Base-by-base conservation (phyloP, 2,888 invertebrate genomes). In the Dryobota labecula region DNA sequence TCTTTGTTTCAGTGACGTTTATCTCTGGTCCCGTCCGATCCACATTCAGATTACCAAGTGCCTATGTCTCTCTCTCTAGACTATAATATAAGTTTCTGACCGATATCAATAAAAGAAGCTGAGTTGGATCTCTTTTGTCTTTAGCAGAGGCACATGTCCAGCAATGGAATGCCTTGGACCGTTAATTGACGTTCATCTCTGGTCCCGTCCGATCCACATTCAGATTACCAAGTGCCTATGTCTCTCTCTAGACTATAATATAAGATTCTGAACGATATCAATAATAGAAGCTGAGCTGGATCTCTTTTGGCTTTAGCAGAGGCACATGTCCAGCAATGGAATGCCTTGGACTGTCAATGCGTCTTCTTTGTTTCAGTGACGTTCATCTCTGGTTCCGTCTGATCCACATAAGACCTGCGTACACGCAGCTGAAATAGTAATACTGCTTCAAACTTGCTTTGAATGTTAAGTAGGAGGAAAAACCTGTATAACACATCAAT, bases 391-490 rank as follows among this genome's bases (percentile, higher is more conserved):
- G 49, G 38, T 53, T 24, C 30, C 7, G 53, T 36, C 36, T 41
- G 51, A 54, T 70, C 71, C 70, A 63, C 66, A 82, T 66, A 77
- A 63, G 78, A 77, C 65, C 45, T 64, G 78, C 58, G 47, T n/a
- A 60, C 43, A 77, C 78, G 78, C 82, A 77, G 41, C 54, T 67
- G 51, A 70, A 82, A 78, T 82, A 78, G 71, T 63, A 77, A 78
- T 62, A 58, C 70, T 49, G 33, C 3, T 49, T 62, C 45, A 30
- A 36, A 54, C 54, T 53, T 27, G 56, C 47, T 60, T 51, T 51
- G 71, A 78, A 82, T 71, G 6, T 30, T 51, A 78, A 82, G 24
- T 60, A 64, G 66, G 56, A 82, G 82, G 78, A 82, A 78, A 80
- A 73, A 60, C 47, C 43, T 24, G 64, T 68, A 24, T 36, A 54